Evolutionary conservation across 2,113 vertebrate genomes (phyloP).

Genomic region (Bungarus multicinctus): DNA sequence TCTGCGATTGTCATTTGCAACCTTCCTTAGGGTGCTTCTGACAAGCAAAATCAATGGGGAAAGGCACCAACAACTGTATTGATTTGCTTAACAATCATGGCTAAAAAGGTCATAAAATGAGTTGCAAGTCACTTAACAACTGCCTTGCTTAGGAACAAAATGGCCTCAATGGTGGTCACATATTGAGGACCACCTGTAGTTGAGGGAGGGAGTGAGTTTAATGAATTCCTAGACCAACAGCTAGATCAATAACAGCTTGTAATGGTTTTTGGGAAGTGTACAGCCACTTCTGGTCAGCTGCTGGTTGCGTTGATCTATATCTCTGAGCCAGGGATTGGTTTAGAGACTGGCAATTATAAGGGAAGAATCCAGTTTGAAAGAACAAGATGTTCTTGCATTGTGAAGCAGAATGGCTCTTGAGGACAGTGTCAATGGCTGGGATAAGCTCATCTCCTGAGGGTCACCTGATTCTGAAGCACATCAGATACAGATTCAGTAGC

Average conservation of each 20-base stretch:
- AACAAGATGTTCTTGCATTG: neutral
- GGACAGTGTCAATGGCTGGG: neutral
- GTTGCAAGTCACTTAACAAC: neutral
- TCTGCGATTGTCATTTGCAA: neutral
- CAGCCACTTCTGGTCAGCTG: neutral
- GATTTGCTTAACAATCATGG: too few relatives aligned
- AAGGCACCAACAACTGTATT: too few relatives aligned
- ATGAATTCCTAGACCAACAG: neutral
- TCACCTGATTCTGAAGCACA: neutral
- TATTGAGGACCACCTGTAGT: neutral
- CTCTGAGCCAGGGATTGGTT: neutral
- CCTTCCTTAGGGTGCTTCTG: neutral
- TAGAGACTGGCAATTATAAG: neutral
- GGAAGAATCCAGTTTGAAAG: neutral
- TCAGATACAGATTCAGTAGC: neutral
- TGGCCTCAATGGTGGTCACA: neutral
- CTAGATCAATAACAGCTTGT: neutral
- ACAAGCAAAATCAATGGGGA: neutral
- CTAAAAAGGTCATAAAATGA: neutral
- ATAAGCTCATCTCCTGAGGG: neutral
- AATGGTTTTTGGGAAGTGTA: neutral
- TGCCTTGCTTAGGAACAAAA: neutral
- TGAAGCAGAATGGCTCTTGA: neutral
- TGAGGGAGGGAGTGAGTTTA: neutral
- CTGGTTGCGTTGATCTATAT: neutral